Evolutionary conservation across 2,888 invertebrate genomes (phyloP).

Genomic region (Hipparchia semele): DNA sequence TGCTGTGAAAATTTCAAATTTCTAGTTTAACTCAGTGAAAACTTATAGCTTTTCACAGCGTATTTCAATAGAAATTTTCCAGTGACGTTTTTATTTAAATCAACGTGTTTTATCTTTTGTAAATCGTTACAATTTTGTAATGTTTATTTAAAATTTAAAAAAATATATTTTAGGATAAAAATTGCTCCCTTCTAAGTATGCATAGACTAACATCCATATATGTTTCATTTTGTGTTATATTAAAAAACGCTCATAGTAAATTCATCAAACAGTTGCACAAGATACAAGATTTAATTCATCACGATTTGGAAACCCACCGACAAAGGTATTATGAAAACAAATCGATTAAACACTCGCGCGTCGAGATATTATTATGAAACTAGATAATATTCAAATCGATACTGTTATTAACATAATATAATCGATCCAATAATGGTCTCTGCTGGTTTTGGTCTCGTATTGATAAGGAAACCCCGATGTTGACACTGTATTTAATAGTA

Average conservation of each 20-base stretch:
- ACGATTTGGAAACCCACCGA: conserved; percentile 10
- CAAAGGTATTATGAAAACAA: conserved; percentile 7
- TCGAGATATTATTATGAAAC: conserved; percentile 18
- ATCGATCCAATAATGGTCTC: background rate
- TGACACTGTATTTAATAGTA: background rate
- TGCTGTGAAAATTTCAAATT: too few relatives aligned
- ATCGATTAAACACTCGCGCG: conserved; percentile 10
- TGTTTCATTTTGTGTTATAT: background rate
- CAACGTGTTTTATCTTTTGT: too few relatives aligned
- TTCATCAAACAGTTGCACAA: conserved; percentile 8
- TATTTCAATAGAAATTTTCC: too few relatives aligned
- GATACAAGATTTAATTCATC: background rate
- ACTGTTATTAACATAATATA: background rate
- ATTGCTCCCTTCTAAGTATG: too few relatives aligned
- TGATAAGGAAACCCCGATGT: background rate
- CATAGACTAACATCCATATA: too few relatives aligned
- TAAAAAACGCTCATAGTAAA: background rate
- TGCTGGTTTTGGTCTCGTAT: background rate
- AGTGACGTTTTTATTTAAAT: too few relatives aligned
- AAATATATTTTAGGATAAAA: too few relatives aligned
- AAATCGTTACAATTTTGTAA: too few relatives aligned
- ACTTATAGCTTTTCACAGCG: too few relatives aligned
- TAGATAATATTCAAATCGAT: conserved; percentile 12
- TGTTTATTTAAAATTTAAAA: too few relatives aligned
- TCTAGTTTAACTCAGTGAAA: too few relatives aligned